phyloP scores from a whole-genome alignment of 2,797 vertebrate species.

The Esox lucius region DNA sequence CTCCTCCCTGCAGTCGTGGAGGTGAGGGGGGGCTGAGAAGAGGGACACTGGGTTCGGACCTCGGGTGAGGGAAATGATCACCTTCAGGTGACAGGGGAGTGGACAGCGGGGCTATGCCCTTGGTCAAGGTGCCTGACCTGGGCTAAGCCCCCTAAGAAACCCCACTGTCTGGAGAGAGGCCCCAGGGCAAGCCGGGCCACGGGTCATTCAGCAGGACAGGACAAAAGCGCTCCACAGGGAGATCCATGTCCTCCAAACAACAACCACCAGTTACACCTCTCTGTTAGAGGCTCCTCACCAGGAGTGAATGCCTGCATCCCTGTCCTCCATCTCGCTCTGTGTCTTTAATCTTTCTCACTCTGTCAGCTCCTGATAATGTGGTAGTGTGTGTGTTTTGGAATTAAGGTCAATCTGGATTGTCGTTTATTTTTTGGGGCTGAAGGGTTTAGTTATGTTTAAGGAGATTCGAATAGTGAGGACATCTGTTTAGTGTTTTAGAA shows the following conservation, averaged over 20 bases:
- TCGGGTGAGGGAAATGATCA: constrained; percentile 54
- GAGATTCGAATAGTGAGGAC: constrained; percentile 74
- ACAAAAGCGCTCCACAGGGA: constrained; percentile 43
- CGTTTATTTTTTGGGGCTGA: constrained; percentile 77
- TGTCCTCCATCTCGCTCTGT: constrained; percentile 24
- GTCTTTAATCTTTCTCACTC: constrained; percentile 18
- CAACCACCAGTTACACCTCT: constrained; percentile 68
- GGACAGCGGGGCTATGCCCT: constrained; percentile 61
- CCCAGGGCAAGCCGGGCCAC: constrained; percentile 64
- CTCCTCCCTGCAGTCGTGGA: constrained; percentile 16
- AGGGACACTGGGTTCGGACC: constrained; percentile 32
- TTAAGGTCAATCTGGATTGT: constrained; percentile 67
- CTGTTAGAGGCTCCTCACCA: constrained; percentile 10
- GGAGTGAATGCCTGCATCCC: constrained; percentile 11
- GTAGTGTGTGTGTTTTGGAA: constrained; percentile 72
- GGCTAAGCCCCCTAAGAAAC: constrained; percentile 74
- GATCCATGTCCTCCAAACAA: constrained; percentile 68
- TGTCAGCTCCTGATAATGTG: constrained; percentile 37
- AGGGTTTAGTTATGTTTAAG: constrained; percentile 71
- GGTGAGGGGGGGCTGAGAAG: background rate
- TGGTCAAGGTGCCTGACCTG: constrained; percentile 75
- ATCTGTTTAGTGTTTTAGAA: constrained; percentile 77
- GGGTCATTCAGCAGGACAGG: constrained; percentile 65
- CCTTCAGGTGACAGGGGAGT: constrained; percentile 52
- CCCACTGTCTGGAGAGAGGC: constrained; percentile 67